Conservation (phyloP, 2,797 vertebrate species). For the Enteromius fasciolatus region DNA sequence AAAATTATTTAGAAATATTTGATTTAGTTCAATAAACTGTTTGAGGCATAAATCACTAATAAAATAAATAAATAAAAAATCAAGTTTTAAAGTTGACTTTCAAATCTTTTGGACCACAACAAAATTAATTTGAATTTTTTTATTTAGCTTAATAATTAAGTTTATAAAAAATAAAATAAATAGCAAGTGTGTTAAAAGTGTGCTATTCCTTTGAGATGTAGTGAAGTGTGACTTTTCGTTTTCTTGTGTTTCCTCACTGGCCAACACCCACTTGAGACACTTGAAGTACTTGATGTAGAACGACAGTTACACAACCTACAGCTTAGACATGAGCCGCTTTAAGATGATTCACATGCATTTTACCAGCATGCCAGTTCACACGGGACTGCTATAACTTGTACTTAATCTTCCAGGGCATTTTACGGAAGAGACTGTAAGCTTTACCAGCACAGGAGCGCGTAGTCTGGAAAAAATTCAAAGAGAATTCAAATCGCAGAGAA, state of each 20-base stretch:
- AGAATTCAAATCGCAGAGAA: background rate
- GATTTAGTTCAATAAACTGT: too few relatives aligned
- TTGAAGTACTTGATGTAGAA: background rate
- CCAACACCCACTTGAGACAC: constrained; percentile 8
- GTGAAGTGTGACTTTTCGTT: background rate
- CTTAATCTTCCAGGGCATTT: background rate
- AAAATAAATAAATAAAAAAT: too few relatives aligned
- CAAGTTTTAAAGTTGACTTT: too few relatives aligned
- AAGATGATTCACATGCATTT: background rate
- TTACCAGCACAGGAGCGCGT: background rate
- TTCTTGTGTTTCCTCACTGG: background rate
- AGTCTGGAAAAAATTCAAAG: background rate
- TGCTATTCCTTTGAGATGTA: background rate
- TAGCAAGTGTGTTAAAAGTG: background rate
- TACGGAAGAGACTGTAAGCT: background rate
- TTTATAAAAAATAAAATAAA: background rate
- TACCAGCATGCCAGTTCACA: background rate
- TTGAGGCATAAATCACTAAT: too few relatives aligned
- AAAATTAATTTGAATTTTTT: background rate
- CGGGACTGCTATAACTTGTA: background rate
- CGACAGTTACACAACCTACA: background rate
- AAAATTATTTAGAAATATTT: too few relatives aligned
- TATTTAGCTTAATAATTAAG: background rate
- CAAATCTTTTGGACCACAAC: too few relatives aligned
- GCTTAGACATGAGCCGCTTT: constrained; percentile 3